Percentiles rank a stretch among this genome's conserved stretches.
Evolutionary conservation across 2,797 vertebrate species (phyloP).

Genomic region (Brotula barbata): DNA sequence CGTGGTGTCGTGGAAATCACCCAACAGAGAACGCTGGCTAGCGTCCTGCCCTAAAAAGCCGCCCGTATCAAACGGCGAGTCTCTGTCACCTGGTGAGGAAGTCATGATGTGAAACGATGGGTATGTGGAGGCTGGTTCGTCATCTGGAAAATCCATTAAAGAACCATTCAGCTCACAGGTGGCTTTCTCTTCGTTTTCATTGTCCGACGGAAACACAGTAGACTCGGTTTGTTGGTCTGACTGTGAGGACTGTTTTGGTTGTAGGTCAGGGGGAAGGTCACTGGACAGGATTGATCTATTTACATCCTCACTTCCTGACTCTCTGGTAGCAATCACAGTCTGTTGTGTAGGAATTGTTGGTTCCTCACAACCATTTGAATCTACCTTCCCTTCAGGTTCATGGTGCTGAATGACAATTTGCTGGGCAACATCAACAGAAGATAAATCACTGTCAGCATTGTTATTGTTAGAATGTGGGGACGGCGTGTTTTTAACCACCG

Average conservation of each 20-base stretch:
- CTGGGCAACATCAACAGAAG: slow-evolving; percentile 17
- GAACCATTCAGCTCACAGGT: not conserved
- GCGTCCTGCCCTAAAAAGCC: slow-evolving; percentile 2
- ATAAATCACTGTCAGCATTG: slow-evolving; percentile 16
- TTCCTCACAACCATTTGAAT: not conserved
- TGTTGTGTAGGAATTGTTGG: not conserved
- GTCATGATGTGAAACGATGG: slow-evolving; percentile 46
- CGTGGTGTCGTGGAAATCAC: slow-evolving; percentile 36
- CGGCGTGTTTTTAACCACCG: not conserved
- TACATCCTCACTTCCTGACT: slow-evolving; percentile 3
- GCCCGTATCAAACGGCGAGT: slow-evolving; percentile 4
- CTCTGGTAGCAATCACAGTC: not conserved
- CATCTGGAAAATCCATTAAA: slow-evolving; percentile 12
- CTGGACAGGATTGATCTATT: not conserved
- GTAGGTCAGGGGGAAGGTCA: slow-evolving; percentile 1
- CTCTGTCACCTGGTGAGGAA: slow-evolving; percentile 51
- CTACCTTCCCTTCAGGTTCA: slow-evolving; percentile 6
- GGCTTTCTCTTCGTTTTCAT: not conserved
- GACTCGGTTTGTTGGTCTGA: slow-evolving; percentile 10
- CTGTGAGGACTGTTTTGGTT: not conserved
- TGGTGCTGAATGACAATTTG: slow-evolving; percentile 19
- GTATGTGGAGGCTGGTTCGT: slow-evolving; percentile 19
- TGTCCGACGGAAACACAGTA: not conserved
- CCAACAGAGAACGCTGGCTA: slow-evolving; percentile 45
- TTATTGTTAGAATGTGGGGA: slow-evolving; percentile 29